phyloP scores from a whole-genome alignment of 2,888 invertebrate genomes.

The Brassicogethes aeneus region DNA sequence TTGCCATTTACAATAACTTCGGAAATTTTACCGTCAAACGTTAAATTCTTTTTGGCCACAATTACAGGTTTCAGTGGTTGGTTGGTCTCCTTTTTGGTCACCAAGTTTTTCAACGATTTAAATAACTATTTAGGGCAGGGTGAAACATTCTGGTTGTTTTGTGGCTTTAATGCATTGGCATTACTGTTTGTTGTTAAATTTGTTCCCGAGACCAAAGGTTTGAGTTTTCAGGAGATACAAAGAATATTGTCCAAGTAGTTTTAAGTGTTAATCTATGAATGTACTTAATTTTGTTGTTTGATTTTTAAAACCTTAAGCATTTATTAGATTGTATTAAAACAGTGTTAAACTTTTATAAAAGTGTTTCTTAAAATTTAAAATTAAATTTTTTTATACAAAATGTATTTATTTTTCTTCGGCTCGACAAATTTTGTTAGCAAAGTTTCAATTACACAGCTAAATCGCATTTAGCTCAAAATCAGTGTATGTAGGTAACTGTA shows the following conservation, averaged over 20 bases:
- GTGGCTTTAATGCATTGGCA: slow-evolving; percentile 46
- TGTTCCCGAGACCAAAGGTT: slow-evolving; percentile 70
- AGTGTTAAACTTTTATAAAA: no score
- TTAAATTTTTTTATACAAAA: no score
- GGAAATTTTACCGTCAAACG: slow-evolving; percentile 70
- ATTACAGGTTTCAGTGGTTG: slow-evolving; percentile 70
- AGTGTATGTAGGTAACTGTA: no score
- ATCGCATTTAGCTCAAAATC: no score
- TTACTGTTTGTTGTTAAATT: slow-evolving; percentile 61
- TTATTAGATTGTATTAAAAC: no score
- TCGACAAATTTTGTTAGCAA: no score
- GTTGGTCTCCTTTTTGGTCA: slow-evolving; percentile 65
- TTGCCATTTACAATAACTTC: slow-evolving; percentile 54
- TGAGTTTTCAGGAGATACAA: slow-evolving; percentile 77
- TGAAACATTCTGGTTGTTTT: slow-evolving; percentile 65
- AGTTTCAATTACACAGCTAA: no score
- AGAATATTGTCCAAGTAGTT: slow-evolving; percentile 25
- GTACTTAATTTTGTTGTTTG: no score
- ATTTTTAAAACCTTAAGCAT: no score
- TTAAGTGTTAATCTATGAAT: no score
- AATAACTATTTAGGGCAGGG: slow-evolving; percentile 50
- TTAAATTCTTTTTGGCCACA: slow-evolving; percentile 63
- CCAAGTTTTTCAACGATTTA: slow-evolving; percentile 59
- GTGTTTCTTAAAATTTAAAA: no score
- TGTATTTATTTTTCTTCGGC: no score